Conservation (phyloP, 2,888 invertebrate genomes). For the Loripinus fragilis region DNA sequence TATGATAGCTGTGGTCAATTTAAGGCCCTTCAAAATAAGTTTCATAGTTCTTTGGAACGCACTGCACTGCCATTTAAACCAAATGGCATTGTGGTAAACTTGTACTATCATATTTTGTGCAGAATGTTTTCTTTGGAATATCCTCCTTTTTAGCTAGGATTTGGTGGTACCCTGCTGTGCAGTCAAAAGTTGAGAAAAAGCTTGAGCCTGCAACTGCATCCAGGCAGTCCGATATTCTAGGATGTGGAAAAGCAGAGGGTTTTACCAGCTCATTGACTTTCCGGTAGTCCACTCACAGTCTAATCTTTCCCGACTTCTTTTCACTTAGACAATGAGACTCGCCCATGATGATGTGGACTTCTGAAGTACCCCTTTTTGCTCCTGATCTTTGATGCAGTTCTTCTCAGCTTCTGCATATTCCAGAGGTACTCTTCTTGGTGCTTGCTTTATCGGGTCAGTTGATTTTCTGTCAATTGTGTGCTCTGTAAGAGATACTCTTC, state of each 20-base stretch:
- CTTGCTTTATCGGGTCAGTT: conserved; percentile 22
- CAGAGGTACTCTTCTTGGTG: conserved; percentile 18
- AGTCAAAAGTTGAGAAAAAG: conserved; percentile 41
- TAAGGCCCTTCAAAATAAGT: conserved; percentile 41
- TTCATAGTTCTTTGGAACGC: conserved; percentile 53
- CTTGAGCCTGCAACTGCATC: conserved; percentile 43
- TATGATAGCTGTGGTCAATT: conserved; percentile 43
- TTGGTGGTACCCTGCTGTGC: conserved; percentile 49
- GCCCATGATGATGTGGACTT: neutral
- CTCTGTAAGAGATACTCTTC: conserved; percentile 34
- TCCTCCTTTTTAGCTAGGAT: conserved; percentile 39
- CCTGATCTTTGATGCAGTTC: conserved; percentile 20
- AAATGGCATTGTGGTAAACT: conserved; percentile 44
- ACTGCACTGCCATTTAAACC: conserved; percentile 40
- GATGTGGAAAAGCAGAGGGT: conserved; percentile 48
- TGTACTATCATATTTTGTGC: conserved; percentile 46
- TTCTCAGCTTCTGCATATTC: conserved; percentile 2
- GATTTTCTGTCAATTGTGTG: conserved; percentile 30
- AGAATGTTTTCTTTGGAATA: conserved; percentile 56
- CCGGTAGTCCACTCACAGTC: too few species aligned
- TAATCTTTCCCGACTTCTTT: neutral
- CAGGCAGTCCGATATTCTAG: conserved; percentile 49
- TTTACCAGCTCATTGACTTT: too few species aligned
- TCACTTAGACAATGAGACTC: too few species aligned
- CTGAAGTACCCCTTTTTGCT: neutral